Percentiles rank a stretch among this genome's conserved stretches.
phyloP scores from a whole-genome alignment of 2,888 invertebrate genomes.

The Fissipunctia ypsillon region DNA sequence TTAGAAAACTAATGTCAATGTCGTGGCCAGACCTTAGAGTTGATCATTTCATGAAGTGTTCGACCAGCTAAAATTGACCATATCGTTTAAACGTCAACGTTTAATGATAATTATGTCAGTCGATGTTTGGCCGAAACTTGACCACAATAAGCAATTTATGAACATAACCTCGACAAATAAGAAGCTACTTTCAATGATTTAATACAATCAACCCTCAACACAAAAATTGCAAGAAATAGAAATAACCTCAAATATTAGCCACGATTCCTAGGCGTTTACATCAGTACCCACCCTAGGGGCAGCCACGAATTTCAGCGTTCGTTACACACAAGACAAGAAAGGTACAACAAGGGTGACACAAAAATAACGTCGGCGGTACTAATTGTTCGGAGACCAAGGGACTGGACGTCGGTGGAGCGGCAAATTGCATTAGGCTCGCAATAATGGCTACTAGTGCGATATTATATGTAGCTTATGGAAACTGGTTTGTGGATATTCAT shows the following conservation, averaged over 20 bases:
- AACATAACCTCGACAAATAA: background rate
- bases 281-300: conserved; percentile 64
- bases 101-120: no score
- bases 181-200: conserved; percentile 1
- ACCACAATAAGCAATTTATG: background rate
- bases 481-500: conserved; percentile 32
- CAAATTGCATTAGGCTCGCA: conserved; percentile 87
- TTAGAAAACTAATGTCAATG: background rate
- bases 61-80: no score
- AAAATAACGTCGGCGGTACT: conserved; percentile 86
- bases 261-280: conserved; percentile 64
- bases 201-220: conserved; percentile 3
- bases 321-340: conserved; percentile 77
- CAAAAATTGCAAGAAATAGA: conserved; percentile 17
- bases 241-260: conserved; percentile 54
- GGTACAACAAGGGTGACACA: conserved; percentile 81
- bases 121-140: no score
- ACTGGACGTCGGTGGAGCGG: conserved; percentile 80
- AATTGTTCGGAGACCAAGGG: conserved; percentile 88
- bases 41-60: no score
- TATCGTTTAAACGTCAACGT: no score
- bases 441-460: conserved; percentile 70
- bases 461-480: conserved; percentile 60
- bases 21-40: no score
- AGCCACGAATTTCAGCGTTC: conserved; percentile 74